Base-by-base conservation (phyloP, 2,888 invertebrate species). In the Anorthoa munda region DNA sequence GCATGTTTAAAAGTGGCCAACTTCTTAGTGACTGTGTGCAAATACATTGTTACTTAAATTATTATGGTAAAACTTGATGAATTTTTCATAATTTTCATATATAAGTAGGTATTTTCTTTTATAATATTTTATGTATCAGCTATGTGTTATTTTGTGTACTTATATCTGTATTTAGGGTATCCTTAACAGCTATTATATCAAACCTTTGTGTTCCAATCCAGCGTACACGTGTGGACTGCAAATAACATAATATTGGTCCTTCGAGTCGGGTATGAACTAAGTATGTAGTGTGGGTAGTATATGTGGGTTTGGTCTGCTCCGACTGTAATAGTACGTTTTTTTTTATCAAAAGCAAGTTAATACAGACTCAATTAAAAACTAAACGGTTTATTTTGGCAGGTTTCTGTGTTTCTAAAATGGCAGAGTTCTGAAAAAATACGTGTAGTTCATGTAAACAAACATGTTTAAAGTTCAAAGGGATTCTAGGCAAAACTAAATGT, bases 391-490 rank as follows among this genome's bases (percentile, higher is more conserved):
- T 69, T 68, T 80, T 80, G 68, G 68, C 83, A 63, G 48, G 31
- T 64, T 58, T 23, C 26, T 39, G 63, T 53, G 26, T 76, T 60
- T 60, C 39, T 26, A 18, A 46, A 51, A 18, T 55, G 21, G 18
- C 23, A 13, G 39, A 18, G n/a, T 50, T 61, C 56, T 51, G 3
- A 59, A 61, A 55, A 79, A 56, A 60, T 45, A 59, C 53, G n/a
- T 7, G 26, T 39, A 75, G 48, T 67, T 64, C 18, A 53, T 26
- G 51, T 83, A 74, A 66, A 75, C 18, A 80, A 69, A 69, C 50
- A 66, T 31, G 39, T 51, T 51, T 18, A 61, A 48, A 66, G 66
- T 73, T 74, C 75, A 66, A 83, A 83, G 64, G 80, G 66, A 81
- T 75, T 56, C 61, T 26, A 61, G 39, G n/a, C 50, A 61, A 65